phyloP scores from a whole-genome alignment of 2,113 vertebrate genomes.

The Saccopteryx bilineata region DNA sequence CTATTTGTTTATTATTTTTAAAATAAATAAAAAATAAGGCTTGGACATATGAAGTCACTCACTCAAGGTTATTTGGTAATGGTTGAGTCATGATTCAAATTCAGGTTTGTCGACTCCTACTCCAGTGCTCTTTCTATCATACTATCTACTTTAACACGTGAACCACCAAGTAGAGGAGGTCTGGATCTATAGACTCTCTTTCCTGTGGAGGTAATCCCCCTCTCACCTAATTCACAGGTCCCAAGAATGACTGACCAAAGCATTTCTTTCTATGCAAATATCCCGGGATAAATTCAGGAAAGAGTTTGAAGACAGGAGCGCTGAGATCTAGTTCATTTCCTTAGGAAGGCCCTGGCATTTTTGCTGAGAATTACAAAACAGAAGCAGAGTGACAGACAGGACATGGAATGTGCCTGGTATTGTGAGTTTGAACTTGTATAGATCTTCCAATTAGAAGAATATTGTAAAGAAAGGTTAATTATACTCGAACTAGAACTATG shows the following conservation, averaged over 20 bases:
- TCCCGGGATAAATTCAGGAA: neutral
- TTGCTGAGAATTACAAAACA: conserved; percentile 4
- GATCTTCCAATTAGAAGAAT: neutral
- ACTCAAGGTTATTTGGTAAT: neutral
- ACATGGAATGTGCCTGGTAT: neutral
- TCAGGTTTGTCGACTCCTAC: neutral
- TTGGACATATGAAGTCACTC: neutral
- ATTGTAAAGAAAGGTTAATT: neutral
- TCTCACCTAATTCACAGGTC: neutral
- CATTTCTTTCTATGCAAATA: neutral
- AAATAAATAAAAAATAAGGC: neutral
- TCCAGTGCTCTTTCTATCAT: neutral
- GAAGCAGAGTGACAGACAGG: neutral
- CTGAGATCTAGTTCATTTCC: neutral
- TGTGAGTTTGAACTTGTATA: neutral
- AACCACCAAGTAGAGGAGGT: neutral
- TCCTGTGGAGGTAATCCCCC: neutral
- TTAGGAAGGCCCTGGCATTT: neutral
- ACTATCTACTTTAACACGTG: neutral
- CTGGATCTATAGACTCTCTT: neutral
- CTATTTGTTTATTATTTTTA: neutral
- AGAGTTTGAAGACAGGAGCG: neutral
- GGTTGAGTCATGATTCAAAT: neutral
- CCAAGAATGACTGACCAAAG: neutral
- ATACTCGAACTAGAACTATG: neutral